Conservation (phyloP, 2,113 vertebrate genomes). For the Catharus minimus region DNA sequence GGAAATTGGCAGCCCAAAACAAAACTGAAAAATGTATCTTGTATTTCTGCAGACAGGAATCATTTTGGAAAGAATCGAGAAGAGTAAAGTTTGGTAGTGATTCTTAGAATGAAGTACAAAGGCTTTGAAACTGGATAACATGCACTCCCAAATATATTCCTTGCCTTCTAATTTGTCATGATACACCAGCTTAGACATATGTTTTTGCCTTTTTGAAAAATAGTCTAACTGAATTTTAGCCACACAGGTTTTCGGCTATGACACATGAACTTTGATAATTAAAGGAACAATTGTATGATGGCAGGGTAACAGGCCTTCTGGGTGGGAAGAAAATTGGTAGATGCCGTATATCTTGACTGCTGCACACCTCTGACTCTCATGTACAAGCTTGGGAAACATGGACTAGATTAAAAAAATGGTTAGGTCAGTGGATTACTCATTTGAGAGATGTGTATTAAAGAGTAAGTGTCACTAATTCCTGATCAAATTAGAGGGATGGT, state of each 20-base stretch:
- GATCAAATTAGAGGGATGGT: background rate
- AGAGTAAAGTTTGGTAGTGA: background rate
- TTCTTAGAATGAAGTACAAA: background rate
- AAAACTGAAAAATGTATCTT: slow-evolving; percentile 17
- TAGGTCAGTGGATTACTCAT: background rate
- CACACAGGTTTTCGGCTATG: background rate
- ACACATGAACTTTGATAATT: background rate
- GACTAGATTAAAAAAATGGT: background rate
- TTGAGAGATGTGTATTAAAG: background rate
- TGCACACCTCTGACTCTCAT: background rate
- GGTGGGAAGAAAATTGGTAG: background rate
- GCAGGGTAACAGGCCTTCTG: background rate
- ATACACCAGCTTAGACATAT: background rate
- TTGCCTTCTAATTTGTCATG: background rate
- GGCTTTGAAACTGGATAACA: background rate
- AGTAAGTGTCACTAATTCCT: background rate
- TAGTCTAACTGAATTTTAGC: background rate
- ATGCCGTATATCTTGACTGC: background rate
- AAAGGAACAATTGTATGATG: background rate
- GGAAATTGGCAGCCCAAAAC: slow-evolving; percentile 3
- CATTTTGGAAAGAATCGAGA: background rate
- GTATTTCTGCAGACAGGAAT: background rate
- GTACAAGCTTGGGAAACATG: background rate
- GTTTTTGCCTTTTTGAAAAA: slow-evolving; percentile 4
- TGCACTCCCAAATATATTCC: background rate